A percentile compares a stretch with the other conserved stretches of the same genome.
Evolutionary conservation across 2,113 vertebrate species (phyloP).

Genomic region (Gobiocypris rarus): DNA sequence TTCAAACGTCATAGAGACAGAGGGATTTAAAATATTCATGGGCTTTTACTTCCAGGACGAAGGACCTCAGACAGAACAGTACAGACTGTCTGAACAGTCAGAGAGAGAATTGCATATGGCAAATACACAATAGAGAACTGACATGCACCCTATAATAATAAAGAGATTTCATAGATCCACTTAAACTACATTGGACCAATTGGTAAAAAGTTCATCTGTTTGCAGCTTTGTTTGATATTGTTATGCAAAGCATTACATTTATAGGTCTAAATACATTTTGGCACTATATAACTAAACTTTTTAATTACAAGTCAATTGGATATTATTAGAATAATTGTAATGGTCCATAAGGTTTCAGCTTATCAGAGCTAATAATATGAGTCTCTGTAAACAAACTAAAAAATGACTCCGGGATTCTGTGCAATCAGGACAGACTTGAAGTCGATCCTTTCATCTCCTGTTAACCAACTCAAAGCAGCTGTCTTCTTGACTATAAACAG

Average conservation of each 20-base stretch:
- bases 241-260: not conserved
- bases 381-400: conserved; percentile 8
- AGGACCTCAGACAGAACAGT: conserved; percentile 4
- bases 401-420: not conserved
- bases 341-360: not conserved
- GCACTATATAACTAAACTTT: not conserved
- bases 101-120: not conserved
- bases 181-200: not conserved
- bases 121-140: not conserved
- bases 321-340: not conserved
- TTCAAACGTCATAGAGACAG: not conserved
- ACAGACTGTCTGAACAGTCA: not conserved
- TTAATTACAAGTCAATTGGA: not conserved
- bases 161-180: not conserved
- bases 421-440: not conserved
- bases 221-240: not conserved
- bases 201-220: not conserved
- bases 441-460: not conserved
- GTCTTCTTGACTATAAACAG: not conserved
- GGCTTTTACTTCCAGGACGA: conserved; percentile 5
- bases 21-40: conserved; percentile 34
- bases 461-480: conserved; percentile 24
- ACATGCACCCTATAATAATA: not conserved
- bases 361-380: not conserved
- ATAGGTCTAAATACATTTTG: not conserved